These are phyloP conservation scores for Ectemnius lituratus DNA, from an alignment of 2,888 invertebrate genomes.

Conservation along the genomic window DNA sequence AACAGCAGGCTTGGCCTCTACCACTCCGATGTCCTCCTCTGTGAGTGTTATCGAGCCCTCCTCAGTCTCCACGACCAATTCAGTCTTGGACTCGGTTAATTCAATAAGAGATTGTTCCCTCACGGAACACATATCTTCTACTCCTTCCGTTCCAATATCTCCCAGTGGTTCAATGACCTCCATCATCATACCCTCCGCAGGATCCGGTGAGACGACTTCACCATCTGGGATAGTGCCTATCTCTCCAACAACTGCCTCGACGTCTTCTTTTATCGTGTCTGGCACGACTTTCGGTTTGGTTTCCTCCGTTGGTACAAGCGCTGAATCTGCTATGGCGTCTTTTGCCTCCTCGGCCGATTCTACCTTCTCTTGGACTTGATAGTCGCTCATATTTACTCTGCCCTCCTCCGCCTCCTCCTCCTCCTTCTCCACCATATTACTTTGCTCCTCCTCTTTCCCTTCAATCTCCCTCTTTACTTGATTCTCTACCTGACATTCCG, in stretches of 20 bases:
- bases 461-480: conserved; percentile 1
- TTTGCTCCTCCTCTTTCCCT: background rate
- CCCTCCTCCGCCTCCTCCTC: background rate
- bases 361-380: background rate
- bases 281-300: background rate
- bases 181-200: conserved; percentile 12
- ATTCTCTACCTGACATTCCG: background rate
- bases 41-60: conserved; percentile 66
- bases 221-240: background rate
- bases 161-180: conserved; percentile 8
- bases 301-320: background rate
- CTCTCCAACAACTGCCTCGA: background rate
- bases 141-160: conserved; percentile 7
- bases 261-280: conserved; percentile 5
- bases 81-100: conserved; percentile 3
- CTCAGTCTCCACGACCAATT: conserved; percentile 59
- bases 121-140: conserved; percentile 21
- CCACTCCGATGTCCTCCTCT: conserved; percentile 56
- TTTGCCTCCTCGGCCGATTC: conserved; percentile 8
- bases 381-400: background rate
- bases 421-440: background rate
- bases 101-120: conserved; percentile 14
- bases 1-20: conserved; percentile 58
- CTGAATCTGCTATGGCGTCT: background rate
- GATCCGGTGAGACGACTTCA: background rate